These are phyloP conservation scores for Pomacea canaliculata DNA, from an alignment of 2,888 invertebrate genomes.

Conservation along the genomic window DNA sequence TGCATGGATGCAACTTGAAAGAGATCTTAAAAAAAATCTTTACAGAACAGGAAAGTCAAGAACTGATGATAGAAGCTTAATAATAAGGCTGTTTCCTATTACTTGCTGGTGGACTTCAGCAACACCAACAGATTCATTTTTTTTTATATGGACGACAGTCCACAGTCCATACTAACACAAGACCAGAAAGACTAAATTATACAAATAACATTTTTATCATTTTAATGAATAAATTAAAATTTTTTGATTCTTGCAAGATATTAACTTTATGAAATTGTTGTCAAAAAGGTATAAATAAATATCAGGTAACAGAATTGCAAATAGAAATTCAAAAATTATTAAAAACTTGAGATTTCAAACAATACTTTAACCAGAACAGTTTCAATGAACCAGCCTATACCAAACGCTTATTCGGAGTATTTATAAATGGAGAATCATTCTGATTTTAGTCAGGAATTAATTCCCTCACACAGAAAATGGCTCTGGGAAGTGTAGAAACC, in stretches of 20 bases:
- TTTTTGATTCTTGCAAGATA: slow-evolving; percentile 28
- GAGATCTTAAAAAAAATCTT: too few species aligned
- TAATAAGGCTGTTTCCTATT: too few species aligned
- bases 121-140: too few species aligned
- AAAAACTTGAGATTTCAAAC: slow-evolving; percentile 31
- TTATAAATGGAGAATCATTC: neutral
- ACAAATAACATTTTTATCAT: slow-evolving; percentile 12
- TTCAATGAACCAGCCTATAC: too few species aligned
- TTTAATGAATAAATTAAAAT: slow-evolving; percentile 32
- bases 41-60: too few species aligned
- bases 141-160: too few species aligned
- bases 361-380: slow-evolving; percentile 14
- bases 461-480: slow-evolving; percentile 13
- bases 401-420: too few species aligned
- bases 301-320: slow-evolving; percentile 30
- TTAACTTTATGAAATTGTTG: slow-evolving; percentile 28
- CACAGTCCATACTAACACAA: slow-evolving; percentile 4
- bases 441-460: neutral
- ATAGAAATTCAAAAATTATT: slow-evolving; percentile 29
- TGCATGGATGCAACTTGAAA: too few species aligned
- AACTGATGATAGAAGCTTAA: too few species aligned
- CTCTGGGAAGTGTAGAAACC: neutral
- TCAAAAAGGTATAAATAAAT: slow-evolving; percentile 32
- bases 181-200: neutral
- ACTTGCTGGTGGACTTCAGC: too few species aligned